Conservation (phyloP, 2,888 invertebrate genomes). For the Noctua janthina region DNA sequence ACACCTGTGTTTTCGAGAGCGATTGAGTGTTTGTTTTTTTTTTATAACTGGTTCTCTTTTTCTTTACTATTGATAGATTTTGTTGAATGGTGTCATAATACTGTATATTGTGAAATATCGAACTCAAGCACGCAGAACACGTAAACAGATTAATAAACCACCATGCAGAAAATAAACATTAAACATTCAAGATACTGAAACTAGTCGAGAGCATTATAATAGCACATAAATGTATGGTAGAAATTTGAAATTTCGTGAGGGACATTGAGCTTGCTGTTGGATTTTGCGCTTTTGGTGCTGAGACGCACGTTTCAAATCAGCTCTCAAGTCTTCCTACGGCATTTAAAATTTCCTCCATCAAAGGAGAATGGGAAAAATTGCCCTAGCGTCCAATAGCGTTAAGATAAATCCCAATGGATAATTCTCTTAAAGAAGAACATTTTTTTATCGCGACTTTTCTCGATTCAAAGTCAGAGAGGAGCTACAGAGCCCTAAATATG, state of each 20-base stretch:
- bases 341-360: no score
- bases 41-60: background rate
- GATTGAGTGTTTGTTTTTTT: constrained; percentile 1
- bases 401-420: no score
- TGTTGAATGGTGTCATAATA: background rate
- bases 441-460: no score
- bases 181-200: background rate
- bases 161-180: background rate
- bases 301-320: background rate
- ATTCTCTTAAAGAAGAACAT: no score
- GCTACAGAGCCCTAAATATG: no score
- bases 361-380: no score
- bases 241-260: background rate
- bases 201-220: background rate
- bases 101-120: background rate
- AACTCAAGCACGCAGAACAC: background rate
- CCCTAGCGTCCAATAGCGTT: no score
- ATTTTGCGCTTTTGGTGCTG: background rate
- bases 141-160: background rate
- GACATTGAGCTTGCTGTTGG: background rate
- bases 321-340: background rate
- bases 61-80: background rate
- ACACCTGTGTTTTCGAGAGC: background rate
- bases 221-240: background rate
- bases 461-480: no score